Evolutionary conservation across 1,140 invertebrate species (phyloP), one percentile per base, ranked within the genome.

Genomic region (Psix sp.): DNA sequence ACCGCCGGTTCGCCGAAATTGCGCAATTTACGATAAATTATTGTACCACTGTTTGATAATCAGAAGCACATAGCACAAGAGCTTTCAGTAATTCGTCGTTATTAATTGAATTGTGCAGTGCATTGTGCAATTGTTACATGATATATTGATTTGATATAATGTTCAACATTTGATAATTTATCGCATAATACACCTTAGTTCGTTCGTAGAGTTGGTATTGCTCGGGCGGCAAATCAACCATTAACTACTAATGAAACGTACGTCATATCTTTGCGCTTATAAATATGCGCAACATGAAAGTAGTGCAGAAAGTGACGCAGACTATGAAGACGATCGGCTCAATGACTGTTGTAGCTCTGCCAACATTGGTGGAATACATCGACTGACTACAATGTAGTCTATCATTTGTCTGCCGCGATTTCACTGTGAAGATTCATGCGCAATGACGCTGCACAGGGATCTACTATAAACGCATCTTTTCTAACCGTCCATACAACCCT

Each of bases 21-120:
- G 33, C 29, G 49, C 40, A 65, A 54, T 63, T 51, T 52, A 29
- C 60, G 51, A 54, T 65, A 54, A 54, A 65, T 54, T 39, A 65
- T 45, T 54, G 49, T 40, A 39, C n/a, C 45, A 46, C 0, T 11
- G 56, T 60, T 49, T 5, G 33, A 60, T 49, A 60, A 48, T 60
- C 54, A 11, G 16, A 40, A 20, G 5, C n/a, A 35, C 33, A 35
- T 10, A 29, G 6, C 26, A 29, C 26, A 7, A n/a, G n/a, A 7
- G 26, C 26, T 29, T 7, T 7, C 7, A 38, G 13, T 33, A 46
- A 39, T 38, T 39, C 18, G 20, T 14, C 20, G 5, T 51, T 39
- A 39, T 24, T 39, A 52, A 40, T 40, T 40, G 5, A 40, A 31
- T 52, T 52, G 31, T 21, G 36, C 24, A 52, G 40, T 26, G 26